A percentile compares a stretch with the other conserved stretches of the same genome.
Evolutionary conservation across 2,113 vertebrate species (phyloP).

Genomic region (Hippocampus comes): DNA sequence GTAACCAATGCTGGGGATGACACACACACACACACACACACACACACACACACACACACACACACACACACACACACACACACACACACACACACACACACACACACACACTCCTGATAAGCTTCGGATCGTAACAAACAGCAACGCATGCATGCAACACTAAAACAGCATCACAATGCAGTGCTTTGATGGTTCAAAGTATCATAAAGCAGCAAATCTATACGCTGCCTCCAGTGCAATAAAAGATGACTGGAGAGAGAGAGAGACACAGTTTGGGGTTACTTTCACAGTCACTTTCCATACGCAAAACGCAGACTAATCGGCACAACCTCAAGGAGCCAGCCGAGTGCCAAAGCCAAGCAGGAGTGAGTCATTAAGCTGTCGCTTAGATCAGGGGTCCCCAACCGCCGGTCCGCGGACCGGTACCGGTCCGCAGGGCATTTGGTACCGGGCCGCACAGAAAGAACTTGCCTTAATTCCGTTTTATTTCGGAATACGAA

Average conservation of each 20-base stretch:
- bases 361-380: constrained; percentile 68
- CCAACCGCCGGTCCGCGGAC: no score
- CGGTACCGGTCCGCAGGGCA: no score
- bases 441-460: no score
- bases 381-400: constrained; percentile 72
- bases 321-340: constrained; percentile 7
- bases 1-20: no score
- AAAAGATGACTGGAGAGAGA: constrained; percentile 39
- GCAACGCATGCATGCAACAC: neutral
- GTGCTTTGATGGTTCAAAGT: neutral
- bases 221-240: constrained; percentile 43
- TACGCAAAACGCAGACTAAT: constrained; percentile 60
- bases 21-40: no score
- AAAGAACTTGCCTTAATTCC: no score
- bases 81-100: no score
- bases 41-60: no score
- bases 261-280: constrained; percentile 40
- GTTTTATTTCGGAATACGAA: no score
- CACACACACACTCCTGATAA: no score
- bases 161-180: neutral
- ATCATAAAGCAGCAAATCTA: constrained; percentile 30
- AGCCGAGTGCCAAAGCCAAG: constrained; percentile 38
- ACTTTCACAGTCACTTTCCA: constrained; percentile 53
- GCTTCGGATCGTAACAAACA: no score
- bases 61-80: no score